Evolutionary conservation across 1,140 invertebrate genomes (phyloP).

Genomic region (Solen grandis): DNA sequence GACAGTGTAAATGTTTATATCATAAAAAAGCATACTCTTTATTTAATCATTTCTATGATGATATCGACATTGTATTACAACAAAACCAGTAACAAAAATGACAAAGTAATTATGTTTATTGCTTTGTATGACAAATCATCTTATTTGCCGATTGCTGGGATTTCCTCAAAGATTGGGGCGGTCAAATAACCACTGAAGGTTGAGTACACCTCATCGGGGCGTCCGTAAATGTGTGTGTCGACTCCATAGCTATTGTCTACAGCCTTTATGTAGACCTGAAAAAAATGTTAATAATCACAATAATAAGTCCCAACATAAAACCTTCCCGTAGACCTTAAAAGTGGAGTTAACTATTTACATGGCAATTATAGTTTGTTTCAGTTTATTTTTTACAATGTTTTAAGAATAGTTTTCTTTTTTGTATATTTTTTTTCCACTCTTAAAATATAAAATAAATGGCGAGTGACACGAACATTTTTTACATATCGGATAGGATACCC

Average conservation of each 20-base stretch:
- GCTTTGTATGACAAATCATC: constrained; percentile 9
- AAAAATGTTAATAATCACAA: neutral
- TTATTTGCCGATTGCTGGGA: constrained; percentile 39
- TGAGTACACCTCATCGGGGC: constrained; percentile 56
- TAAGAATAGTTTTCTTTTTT: neutral
- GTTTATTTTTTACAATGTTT: neutral
- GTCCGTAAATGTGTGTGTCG: constrained; percentile 47
- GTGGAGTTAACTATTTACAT: neutral
- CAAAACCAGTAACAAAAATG: too few species aligned
- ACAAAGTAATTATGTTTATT: too few species aligned
- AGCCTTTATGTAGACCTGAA: constrained; percentile 42
- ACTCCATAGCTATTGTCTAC: constrained; percentile 22
- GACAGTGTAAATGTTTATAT: too few species aligned
- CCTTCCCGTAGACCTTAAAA: neutral
- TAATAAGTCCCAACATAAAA: neutral
- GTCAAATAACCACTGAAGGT: constrained; percentile 62
- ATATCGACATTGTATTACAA: too few species aligned
- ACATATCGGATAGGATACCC: too few species aligned
- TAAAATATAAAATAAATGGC: neutral
- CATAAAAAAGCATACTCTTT: too few species aligned
- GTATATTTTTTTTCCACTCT: neutral
- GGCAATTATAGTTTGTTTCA: neutral
- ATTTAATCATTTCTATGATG: too few species aligned
- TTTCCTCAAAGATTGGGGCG: constrained; percentile 49
- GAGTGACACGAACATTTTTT: neutral